Conservation (phyloP, 2,888 invertebrate species). For the Sinhomidia bicolor region DNA sequence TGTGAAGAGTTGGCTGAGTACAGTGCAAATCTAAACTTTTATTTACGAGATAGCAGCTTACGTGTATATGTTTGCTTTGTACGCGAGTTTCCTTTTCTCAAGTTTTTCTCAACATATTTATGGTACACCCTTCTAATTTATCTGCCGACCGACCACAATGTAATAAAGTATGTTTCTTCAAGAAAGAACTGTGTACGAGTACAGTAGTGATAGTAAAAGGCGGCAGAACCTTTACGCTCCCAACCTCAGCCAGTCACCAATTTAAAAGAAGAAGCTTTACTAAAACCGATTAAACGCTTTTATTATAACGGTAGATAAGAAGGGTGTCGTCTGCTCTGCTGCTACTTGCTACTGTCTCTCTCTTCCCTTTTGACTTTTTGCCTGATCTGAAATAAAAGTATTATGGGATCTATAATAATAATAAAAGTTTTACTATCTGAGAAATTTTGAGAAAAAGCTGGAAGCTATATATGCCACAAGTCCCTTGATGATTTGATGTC, state of each 20-base stretch:
- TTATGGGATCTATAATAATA: slow-evolving; percentile 4
- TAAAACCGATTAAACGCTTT: slow-evolving; percentile 53
- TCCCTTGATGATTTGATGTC: slow-evolving; percentile 4
- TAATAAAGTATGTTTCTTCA: slow-evolving; percentile 51
- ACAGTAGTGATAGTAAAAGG: slow-evolving; percentile 5
- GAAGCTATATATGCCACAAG: background rate
- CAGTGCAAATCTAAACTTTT: slow-evolving; percentile 65
- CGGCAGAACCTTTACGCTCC: slow-evolving; percentile 14
- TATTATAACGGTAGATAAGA: slow-evolving; percentile 41
- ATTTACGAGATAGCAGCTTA: slow-evolving; percentile 24
- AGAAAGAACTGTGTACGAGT: background rate
- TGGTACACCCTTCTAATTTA: slow-evolving; percentile 65
- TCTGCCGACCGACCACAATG: slow-evolving; percentile 69
- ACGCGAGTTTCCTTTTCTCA: background rate
- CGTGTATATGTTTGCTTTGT: slow-evolving; percentile 26
- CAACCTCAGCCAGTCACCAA: background rate
- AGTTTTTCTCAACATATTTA: slow-evolving; percentile 24
- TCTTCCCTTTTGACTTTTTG: background rate
- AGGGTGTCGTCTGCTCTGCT: slow-evolving; percentile 5
- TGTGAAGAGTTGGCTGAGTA: slow-evolving; percentile 43
- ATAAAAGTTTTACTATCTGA: slow-evolving; percentile 55
- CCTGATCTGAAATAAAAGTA: slow-evolving; percentile 4
- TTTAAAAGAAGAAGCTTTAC: slow-evolving; percentile 24
- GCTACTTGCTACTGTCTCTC: background rate
- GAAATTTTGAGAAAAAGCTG: background rate